Percentiles rank a stretch among this genome's conserved stretches.
Evolutionary conservation across 2,797 vertebrate genomes (phyloP).

Genomic region (Pipistrellus kuhlii): DNA sequence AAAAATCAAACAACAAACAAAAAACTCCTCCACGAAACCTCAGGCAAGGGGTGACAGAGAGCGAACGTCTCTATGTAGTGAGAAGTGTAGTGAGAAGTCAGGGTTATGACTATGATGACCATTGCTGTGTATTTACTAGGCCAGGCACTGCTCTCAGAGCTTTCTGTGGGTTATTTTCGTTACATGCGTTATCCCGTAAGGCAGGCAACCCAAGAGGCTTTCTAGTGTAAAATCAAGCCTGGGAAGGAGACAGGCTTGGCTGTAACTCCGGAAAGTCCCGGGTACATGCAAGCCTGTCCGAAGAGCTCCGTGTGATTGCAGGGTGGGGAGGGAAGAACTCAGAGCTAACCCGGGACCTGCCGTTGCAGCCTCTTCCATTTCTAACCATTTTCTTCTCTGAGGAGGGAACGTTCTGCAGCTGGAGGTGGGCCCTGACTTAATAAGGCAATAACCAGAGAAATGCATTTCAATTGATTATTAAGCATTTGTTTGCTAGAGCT

Average conservation of each 20-base stretch:
- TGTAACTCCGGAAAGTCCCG: background rate
- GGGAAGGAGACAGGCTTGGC: background rate
- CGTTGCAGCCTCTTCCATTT: background rate
- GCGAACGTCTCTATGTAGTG: background rate
- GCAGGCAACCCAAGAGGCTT: background rate
- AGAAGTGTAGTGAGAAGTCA: background rate
- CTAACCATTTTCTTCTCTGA: background rate
- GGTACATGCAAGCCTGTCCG: background rate
- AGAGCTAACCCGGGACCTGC: fast-evolving
- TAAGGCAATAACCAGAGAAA: conserved; percentile 86
- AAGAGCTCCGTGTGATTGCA: background rate
- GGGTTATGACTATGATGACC: background rate
- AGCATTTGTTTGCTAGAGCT: conserved; percentile 87
- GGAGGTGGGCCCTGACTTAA: conserved; percentile 84
- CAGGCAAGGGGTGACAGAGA: background rate
- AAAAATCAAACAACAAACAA: too few species aligned
- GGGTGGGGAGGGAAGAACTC: background rate
- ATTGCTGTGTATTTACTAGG: background rate
- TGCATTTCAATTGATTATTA: conserved; percentile 88
- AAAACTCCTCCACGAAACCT: too few species aligned
- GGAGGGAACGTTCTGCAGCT: conserved; percentile 44
- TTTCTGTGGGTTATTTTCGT: background rate
- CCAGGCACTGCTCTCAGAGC: background rate
- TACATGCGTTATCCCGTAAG: background rate
- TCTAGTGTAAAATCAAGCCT: background rate